Evolutionary conservation across 23 tunicate species (phyloP), one percentile per base, ranked within the genome.

Genomic region (Ciona savignyi): DNA sequence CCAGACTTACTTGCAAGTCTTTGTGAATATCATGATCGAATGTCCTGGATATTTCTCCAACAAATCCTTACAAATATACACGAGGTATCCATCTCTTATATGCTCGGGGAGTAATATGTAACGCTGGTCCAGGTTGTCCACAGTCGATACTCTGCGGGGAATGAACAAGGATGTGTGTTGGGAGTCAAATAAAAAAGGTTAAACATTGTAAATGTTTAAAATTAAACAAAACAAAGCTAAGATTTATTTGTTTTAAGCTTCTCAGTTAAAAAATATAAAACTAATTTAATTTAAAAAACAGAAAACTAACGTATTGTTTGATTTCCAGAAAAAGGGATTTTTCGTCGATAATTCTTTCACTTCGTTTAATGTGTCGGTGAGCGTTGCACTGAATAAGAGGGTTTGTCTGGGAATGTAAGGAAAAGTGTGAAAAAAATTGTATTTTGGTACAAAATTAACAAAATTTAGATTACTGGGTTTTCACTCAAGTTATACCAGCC

Each of bases 11-110:
- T 82, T 95, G 96, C 99, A 89, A 21, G 99, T 95, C 71, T 89
- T 95, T 0, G 93, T 89, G 75, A 95, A 95, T 28, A 95, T 84
- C 93, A 95, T 89, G n/a, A 89, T 91, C 1, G 90, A 81, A 74
- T 74, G 80, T 15, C 82, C 82, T 2, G 89, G 82, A 42, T 89
- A 32, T 71, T 89, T 81, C 67, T 95, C 96, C 29, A 95, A 73
- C 29, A 89, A 65, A n/a, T 84, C 86, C 33, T 89, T 80, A 68
- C 95, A 91, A 25, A 95, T 77, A 51, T 81, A 85, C 2, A 95
- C 96, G 0, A 95, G 85, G 32, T 95, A 95, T 15, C 87, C 88
- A 69, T 95, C 99, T 60, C 72, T 74, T 32, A 95, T 80, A 73
- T 95, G 87, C 51, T 95, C 99, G 0, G 99, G 99, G 25, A 88